phyloP scores from a whole-genome alignment of 2,113 vertebrate species.

The Pristiophorus japonicus region DNA sequence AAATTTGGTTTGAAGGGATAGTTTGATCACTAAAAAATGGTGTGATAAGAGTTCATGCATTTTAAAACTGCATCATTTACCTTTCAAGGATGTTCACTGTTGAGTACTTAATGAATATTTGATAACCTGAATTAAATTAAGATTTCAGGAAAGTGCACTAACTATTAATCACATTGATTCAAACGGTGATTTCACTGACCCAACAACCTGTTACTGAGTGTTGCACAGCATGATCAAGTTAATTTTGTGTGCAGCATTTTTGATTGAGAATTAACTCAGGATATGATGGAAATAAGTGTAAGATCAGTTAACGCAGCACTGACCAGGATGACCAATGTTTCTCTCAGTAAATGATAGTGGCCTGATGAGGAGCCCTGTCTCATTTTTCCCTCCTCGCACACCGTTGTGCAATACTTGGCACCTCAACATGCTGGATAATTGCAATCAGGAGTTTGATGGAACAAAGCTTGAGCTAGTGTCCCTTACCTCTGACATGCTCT shows the following conservation, averaged over 20 bases:
- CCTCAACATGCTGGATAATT: not conserved
- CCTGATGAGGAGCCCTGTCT: not conserved
- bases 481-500: not conserved
- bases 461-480: not conserved
- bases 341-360: not conserved
- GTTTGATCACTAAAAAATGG: not conserved
- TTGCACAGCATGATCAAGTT: too few species aligned
- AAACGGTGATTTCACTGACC: not conserved
- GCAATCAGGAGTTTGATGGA: not conserved
- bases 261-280: not conserved
- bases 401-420: not conserved
- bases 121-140: not conserved
- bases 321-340: not conserved
- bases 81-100: not conserved
- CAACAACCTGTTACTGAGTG: not conserved
- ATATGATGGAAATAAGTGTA: not conserved
- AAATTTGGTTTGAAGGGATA: not conserved
- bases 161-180: not conserved
- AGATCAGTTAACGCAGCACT: not conserved
- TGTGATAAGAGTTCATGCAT: not conserved
- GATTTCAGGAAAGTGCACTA: not conserved
- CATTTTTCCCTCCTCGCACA: not conserved
- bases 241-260: not conserved
- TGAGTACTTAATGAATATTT: not conserved
- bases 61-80: not conserved